Conservation (phyloP, 2,888 invertebrate genomes). For the Callyntrura guangdongensis region DNA sequence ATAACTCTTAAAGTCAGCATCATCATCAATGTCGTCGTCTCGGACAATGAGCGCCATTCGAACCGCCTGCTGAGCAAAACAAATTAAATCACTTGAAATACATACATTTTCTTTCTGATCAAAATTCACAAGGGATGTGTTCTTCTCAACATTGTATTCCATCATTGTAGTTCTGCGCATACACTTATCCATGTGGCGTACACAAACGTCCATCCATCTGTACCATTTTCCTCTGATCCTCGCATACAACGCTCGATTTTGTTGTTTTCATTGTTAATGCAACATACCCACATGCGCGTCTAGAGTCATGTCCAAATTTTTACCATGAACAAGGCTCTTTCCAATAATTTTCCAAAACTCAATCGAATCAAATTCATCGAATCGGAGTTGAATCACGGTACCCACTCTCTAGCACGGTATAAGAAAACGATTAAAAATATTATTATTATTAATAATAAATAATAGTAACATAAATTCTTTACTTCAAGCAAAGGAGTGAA, state of each 20-base stretch:
- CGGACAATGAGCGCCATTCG: constrained; percentile 76
- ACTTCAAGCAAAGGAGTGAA: not conserved
- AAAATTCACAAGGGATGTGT: constrained; percentile 65
- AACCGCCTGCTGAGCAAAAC: constrained; percentile 76
- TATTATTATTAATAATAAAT: constrained; percentile 55
- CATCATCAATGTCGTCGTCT: constrained; percentile 65
- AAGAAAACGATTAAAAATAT: constrained; percentile 15
- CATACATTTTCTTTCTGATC: constrained; percentile 68
- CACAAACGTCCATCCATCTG: not conserved
- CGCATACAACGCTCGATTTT: not conserved
- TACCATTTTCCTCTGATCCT: not conserved
- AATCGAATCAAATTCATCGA: constrained; percentile 58
- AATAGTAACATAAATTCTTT: not conserved
- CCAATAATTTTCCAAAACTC: constrained; percentile 47
- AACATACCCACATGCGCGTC: not conserved
- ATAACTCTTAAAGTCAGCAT: constrained; percentile 54
- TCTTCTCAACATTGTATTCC: not conserved
- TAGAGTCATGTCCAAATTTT: constrained; percentile 16
- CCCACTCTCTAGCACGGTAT: not conserved
- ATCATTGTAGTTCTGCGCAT: not conserved
- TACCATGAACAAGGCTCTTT: constrained; percentile 60
- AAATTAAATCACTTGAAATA: constrained; percentile 79
- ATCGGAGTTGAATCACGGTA: constrained; percentile 30
- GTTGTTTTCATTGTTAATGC: not conserved
- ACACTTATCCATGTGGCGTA: not conserved